phyloP scores from a whole-genome alignment of 2,113 vertebrate genomes.

The Hemiscyllium ocellatum region DNA sequence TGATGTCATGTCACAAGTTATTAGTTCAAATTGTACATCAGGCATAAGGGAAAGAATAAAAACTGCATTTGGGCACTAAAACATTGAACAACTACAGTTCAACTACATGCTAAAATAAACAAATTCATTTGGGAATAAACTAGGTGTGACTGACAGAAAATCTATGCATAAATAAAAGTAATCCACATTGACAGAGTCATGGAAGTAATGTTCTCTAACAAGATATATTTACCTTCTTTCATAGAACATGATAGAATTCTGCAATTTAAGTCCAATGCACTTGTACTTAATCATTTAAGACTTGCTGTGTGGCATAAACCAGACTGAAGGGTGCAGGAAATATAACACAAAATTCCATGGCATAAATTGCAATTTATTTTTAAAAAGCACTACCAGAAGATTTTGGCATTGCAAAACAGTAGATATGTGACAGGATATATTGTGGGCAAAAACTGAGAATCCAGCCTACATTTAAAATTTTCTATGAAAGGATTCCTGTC shows the following conservation, averaged over 20 bases:
- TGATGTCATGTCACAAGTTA: conserved; percentile 4
- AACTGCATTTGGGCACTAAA: not conserved
- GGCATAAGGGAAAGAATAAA: not conserved
- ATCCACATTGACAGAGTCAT: not conserved
- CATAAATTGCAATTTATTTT: not conserved
- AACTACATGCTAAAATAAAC: not conserved
- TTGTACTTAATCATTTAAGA: not conserved
- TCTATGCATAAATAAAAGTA: not conserved
- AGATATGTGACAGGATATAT: not conserved
- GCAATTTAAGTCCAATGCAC: not conserved
- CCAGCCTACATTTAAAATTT: conserved; percentile 12
- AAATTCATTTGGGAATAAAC: conserved; percentile 20
- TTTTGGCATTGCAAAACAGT: not conserved
- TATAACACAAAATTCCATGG: not conserved
- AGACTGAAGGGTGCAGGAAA: not conserved
- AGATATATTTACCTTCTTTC: not conserved
- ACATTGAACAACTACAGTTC: not conserved
- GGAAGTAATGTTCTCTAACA: not conserved
- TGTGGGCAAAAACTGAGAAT: not conserved
- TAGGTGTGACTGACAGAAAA: not conserved
- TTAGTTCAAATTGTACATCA: conserved; percentile 6
- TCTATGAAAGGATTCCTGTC: conserved; percentile 15
- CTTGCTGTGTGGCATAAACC: not conserved
- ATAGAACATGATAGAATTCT: not conserved
- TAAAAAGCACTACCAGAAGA: not conserved